Percentiles rank a stretch among this genome's conserved stretches.
phyloP scores from a whole-genome alignment of 2,888 invertebrate species.

The Campaea margaritaria region DNA sequence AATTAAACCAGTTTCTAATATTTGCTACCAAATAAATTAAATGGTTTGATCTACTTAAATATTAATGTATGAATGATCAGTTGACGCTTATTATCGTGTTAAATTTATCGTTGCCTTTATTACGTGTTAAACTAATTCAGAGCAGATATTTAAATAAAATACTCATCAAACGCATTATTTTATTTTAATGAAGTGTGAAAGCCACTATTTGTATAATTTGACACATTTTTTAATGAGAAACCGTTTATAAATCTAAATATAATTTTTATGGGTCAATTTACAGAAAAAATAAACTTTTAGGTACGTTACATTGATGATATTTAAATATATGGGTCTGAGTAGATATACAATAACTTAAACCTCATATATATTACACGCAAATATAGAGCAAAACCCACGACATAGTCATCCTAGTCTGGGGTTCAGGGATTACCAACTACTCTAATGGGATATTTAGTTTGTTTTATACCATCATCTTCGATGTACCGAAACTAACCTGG shows the following conservation, averaged over 20 bases:
- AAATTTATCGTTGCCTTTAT: conserved; percentile 41
- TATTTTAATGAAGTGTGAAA: conserved; percentile 7
- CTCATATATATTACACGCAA: too few species aligned
- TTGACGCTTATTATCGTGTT: conserved; percentile 18
- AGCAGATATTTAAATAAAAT: conserved; percentile 36
- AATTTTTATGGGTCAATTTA: neutral
- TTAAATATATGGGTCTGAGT: too few species aligned
- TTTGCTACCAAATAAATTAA: conserved; percentile 17
- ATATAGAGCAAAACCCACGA: too few species aligned
- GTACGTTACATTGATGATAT: too few species aligned
- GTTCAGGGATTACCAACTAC: too few species aligned
- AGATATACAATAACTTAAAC: too few species aligned
- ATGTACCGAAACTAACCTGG: too few species aligned
- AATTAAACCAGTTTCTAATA: conserved; percentile 17
- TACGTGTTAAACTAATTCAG: conserved; percentile 37
- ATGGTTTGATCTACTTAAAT: conserved; percentile 26
- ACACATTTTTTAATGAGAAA: neutral
- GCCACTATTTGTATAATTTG: conserved; percentile 21
- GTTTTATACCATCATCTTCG: too few species aligned
- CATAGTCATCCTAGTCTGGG: too few species aligned
- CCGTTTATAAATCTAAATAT: neutral
- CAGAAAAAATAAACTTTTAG: too few species aligned
- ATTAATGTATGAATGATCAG: conserved; percentile 28
- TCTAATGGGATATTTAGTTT: too few species aligned
- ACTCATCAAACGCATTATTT: conserved; percentile 20